These are phyloP conservation scores for Dilophus febrilis DNA, from an alignment of 2,888 invertebrate species.

Conservation along the genomic window DNA sequence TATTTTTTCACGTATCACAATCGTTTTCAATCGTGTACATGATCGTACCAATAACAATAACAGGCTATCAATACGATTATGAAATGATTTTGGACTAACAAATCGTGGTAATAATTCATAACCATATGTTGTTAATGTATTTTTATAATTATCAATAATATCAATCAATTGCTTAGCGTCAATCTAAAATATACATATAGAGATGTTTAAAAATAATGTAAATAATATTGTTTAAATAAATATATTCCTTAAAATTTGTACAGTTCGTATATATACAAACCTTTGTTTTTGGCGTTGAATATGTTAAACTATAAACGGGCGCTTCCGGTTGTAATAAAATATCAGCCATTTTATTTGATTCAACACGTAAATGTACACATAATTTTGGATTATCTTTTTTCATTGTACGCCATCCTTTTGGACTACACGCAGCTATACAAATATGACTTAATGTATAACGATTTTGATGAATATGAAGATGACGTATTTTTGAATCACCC, in stretches of 20 bases:
- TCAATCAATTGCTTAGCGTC: constrained; percentile 35
- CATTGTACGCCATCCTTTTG: constrained; percentile 31
- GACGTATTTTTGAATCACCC: constrained; percentile 40
- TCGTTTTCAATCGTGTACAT: constrained; percentile 46
- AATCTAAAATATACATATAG: no score
- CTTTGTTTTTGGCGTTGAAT: constrained; percentile 41
- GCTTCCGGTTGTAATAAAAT: constrained; percentile 51
- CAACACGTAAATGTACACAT: constrained; percentile 50
- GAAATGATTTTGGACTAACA: constrained; percentile 46
- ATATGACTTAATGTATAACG: constrained; percentile 41
- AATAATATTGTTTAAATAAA: no score
- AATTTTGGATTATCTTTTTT: constrained; percentile 40
- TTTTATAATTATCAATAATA: constrained; percentile 42
- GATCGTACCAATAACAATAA: constrained; percentile 47
- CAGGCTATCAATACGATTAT: constrained; percentile 49
- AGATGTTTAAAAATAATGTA: no score
- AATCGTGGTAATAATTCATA: constrained; percentile 50
- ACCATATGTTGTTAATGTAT: constrained; percentile 46
- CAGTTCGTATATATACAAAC: constrained; percentile 29
- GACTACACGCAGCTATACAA: constrained; percentile 33
- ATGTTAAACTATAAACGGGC: constrained; percentile 47
- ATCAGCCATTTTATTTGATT: constrained; percentile 39
- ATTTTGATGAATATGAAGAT: constrained; percentile 60
- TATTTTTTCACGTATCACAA: constrained; percentile 55
- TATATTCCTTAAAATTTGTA: no score